Percentiles rank a stretch among this genome's conserved stretches.
Conservation (phyloP, 2,113 vertebrate genomes). For the Pipa parva region DNA sequence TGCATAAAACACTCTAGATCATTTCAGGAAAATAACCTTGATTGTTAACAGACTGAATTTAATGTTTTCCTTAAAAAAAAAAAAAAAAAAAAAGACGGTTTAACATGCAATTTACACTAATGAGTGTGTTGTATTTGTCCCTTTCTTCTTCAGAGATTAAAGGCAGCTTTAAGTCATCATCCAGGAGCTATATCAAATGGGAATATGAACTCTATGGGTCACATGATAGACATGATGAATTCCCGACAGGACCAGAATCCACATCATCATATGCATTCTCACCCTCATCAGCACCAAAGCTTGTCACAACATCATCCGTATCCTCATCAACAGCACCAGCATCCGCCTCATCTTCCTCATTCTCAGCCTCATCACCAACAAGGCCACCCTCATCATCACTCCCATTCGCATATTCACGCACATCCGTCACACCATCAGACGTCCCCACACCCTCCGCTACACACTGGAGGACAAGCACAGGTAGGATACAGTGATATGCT, state of each 20-base stretch:
- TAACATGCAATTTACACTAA: no score
- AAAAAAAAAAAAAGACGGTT: no score
- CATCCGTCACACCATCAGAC: constrained; percentile 90
- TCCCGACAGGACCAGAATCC: constrained; percentile 83
- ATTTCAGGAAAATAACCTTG: no score
- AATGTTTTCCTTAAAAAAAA: no score
- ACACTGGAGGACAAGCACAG: constrained; percentile 85
- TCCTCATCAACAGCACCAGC: constrained; percentile 80
- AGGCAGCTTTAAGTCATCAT: constrained; percentile 91
- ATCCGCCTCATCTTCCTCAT: constrained; percentile 82
- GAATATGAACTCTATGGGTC: constrained; percentile 96
- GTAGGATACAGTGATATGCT: constrained; percentile 64
- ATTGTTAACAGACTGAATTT: no score
- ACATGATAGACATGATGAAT: constrained; percentile 99
- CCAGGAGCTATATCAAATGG: constrained; percentile 90
- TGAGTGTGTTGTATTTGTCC: constrained; percentile 7
- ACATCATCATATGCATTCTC: constrained; percentile 92
- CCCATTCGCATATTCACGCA: constrained; percentile 83
- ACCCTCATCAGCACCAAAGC: constrained; percentile 89
- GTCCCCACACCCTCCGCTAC: constrained; percentile 83
- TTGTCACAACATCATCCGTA: constrained; percentile 74
- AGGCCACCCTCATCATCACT: constrained; percentile 85
- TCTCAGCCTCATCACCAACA: constrained; percentile 86
- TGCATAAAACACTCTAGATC: no score
- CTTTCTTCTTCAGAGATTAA: constrained; percentile 82